Percentiles rank a stretch among this genome's conserved stretches.
Evolutionary conservation across 2,888 invertebrate species (phyloP).

Genomic region (Dicranocentrus wangi): DNA sequence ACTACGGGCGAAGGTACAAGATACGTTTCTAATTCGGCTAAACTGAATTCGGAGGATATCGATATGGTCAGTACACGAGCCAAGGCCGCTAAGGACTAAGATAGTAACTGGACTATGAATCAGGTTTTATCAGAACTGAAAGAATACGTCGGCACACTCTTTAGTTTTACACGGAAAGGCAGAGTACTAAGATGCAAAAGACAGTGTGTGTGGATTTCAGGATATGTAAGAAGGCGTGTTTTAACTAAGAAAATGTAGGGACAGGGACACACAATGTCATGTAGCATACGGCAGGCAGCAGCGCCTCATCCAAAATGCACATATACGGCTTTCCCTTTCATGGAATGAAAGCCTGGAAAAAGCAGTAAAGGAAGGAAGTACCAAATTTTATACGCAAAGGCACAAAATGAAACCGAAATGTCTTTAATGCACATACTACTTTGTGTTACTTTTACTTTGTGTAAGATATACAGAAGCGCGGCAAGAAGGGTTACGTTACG

Average conservation of each 20-base stretch:
- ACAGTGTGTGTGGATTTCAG: too few relatives aligned
- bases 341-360: not conserved
- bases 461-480: too few relatives aligned
- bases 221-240: too few relatives aligned
- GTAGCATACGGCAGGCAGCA: too few relatives aligned
- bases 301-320: not conserved
- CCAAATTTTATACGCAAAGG: slow-evolving; percentile 38
- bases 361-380: slow-evolving; percentile 40
- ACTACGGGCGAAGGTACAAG: too few relatives aligned
- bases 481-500: slow-evolving; percentile 6
- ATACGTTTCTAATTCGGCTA: too few relatives aligned
- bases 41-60: too few relatives aligned
- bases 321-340: slow-evolving; percentile 28
- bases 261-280: too few relatives aligned
- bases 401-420: slow-evolving; percentile 7
- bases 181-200: too few relatives aligned
- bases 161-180: too few relatives aligned
- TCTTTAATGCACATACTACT: slow-evolving; percentile 19
- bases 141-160: not conserved
- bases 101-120: slow-evolving; percentile 24
- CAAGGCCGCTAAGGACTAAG: slow-evolving; percentile 25
- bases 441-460: not conserved
- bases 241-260: too few relatives aligned
- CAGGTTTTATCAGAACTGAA: slow-evolving; percentile 20
- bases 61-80: slow-evolving; percentile 4